Conservation (phyloP, 1,140 invertebrate genomes). For the Anastrepha ludens region DNA sequence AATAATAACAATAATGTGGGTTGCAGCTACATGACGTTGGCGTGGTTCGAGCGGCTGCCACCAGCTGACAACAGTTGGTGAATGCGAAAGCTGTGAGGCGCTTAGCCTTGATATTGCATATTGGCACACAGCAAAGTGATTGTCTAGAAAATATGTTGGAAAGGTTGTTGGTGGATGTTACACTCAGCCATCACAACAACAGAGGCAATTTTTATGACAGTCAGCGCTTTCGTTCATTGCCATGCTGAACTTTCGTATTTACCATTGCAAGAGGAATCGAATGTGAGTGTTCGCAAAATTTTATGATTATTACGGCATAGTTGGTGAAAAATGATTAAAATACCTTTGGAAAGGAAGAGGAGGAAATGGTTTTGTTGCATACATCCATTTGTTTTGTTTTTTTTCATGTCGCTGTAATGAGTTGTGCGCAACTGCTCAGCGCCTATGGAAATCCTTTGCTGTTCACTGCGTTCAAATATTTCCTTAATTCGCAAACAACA, state of each 20-base stretch:
- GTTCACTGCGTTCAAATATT: not conserved
- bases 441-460: conserved; percentile 41
- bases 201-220: no score
- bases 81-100: not conserved
- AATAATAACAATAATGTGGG: not conserved
- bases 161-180: not conserved
- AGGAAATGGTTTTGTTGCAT: not conserved
- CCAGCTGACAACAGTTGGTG: not conserved
- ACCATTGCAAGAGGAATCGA: not conserved
- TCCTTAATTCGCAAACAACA: conserved; percentile 13
- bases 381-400: not conserved
- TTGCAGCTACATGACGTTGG: not conserved
- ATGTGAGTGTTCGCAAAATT: no score
- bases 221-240: no score
- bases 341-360: conserved; percentile 19
- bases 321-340: conserved; percentile 4
- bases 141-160: not conserved
- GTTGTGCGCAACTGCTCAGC: not conserved
- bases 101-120: not conserved
- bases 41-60: not conserved
- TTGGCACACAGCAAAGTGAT: not conserved
- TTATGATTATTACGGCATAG: not conserved
- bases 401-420: not conserved
- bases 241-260: not conserved
- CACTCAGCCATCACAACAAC: no score